A percentile compares a stretch with the other conserved stretches of the same genome.
These are phyloP conservation scores for Rhagonycha lutea DNA, from an alignment of 2,888 invertebrate genomes.

Conservation along the genomic window DNA sequence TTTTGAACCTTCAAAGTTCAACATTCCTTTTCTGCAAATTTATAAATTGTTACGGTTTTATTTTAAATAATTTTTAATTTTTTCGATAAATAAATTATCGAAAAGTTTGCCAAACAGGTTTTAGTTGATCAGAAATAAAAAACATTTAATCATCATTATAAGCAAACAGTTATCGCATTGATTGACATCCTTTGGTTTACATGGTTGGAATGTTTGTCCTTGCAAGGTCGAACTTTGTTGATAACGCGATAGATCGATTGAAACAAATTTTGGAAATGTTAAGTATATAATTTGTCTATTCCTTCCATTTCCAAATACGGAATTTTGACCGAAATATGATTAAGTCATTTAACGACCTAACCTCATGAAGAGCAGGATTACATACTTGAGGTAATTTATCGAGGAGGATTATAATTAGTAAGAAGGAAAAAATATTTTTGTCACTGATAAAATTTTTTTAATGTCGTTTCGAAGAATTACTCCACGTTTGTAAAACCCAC, in stretches of 20 bases:
- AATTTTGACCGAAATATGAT: not conserved
- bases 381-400: not conserved
- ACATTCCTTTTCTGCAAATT: not conserved
- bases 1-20: slow-evolving; percentile 7
- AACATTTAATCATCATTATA: not conserved
- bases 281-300: not conserved
- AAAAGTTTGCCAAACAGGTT: not conserved
- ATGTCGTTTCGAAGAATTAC: no score
- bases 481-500: no score
- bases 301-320: not conserved
- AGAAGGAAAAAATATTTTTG: no score
- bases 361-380: not conserved
- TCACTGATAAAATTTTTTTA: no score
- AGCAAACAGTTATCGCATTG: not conserved
- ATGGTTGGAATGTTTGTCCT: not conserved
- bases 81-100: not conserved
- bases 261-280: not conserved
- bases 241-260: not conserved
- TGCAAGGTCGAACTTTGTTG: not conserved
- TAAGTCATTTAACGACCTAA: not conserved
- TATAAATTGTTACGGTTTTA: not conserved
- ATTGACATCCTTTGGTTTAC: not conserved
- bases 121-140: not conserved
- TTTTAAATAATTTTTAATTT: not conserved
- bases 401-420: not conserved